A percentile compares a stretch with the other conserved stretches of the same genome.
Conservation (phyloP, 30 jellyfish, hydroid and myxozoan species). For the Euphysa ruthae region DNA sequence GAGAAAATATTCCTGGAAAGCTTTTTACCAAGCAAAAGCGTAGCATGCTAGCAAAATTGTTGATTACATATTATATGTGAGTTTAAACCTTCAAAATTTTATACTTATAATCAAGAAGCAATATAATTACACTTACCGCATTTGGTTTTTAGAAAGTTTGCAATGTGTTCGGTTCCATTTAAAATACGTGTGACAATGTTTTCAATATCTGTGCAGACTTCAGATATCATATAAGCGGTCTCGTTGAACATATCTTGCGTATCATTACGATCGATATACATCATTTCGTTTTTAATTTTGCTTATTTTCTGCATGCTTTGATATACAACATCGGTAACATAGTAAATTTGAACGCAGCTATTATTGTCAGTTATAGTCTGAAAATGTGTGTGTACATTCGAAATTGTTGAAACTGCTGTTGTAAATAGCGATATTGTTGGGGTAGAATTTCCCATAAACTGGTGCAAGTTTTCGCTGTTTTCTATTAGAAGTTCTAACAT, state of each 20-base stretch:
- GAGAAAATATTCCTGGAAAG: too few species aligned
- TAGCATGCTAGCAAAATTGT: too few species aligned
- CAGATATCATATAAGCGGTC: constrained; percentile 30
- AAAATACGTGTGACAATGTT: neutral
- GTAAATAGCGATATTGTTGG: constrained; percentile 20
- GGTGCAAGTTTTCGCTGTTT: constrained; percentile 22
- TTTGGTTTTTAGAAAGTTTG: too few species aligned
- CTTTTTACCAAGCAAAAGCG: too few species aligned
- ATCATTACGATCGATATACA: neutral
- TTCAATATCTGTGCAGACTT: constrained; percentile 26
- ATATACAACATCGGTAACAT: neutral
- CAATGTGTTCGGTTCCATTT: neutral
- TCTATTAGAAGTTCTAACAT: constrained; percentile 19
- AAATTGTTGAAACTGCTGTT: constrained; percentile 4
- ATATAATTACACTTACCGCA: too few species aligned
- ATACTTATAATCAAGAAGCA: too few species aligned
- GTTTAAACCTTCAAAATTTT: too few species aligned
- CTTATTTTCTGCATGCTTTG: constrained; percentile 6
- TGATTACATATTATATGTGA: too few species aligned
- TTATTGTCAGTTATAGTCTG: neutral
- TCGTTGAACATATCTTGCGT: constrained; percentile 22
- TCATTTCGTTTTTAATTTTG: constrained; percentile 5
- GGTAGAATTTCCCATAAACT: constrained; percentile 8
- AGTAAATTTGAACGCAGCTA: neutral
- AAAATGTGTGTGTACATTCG: neutral